Base-by-base conservation (phyloP, 2,888 invertebrate species). In the Cloeon dipterum region DNA sequence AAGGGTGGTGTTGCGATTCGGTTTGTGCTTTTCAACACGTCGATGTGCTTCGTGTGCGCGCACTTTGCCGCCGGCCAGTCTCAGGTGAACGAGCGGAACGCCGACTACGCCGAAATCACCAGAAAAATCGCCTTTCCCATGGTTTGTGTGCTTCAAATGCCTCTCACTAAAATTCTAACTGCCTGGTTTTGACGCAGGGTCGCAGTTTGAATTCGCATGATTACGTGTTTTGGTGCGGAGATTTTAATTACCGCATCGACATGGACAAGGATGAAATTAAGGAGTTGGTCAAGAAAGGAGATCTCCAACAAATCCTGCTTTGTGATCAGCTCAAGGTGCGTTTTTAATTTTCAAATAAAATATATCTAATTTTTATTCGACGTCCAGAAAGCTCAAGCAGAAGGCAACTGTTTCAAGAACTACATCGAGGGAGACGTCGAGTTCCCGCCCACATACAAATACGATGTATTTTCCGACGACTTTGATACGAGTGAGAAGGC, bases 61-160 rank as follows among this genome's bases (percentile, higher is more conserved):
- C 98, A 98, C 61, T 93, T 99, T 59, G 94, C 98, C 41, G 98
- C 98, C 35, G 98, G 98, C 0, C 98, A 98, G 53, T 85, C 86
- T 2, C 93, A 98, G 61, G 78, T 89, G 11, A 66, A 66, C 41
- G 96, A 98, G 52, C 66, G 98, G 39, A 98, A 98, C 59, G 86
- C 85, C 5, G 96, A 98, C 59, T 99, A 86, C 54, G 74, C 81
- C 18, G 94, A 96, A 62, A 94, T 98, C 40, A 82, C 83, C 1
- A 68, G 83, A 46, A 93, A 89, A 63, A 65, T 86, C 39, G 70
- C 74, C 7, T 88, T 88, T 53, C 86, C 88, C 2, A 83, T 88
- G 82, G 62, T 61, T 45, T 41, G n/a, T n/a, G n/a, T n/a, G n/a
- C n/a, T 42, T 18, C 29, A 26, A 20, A 26, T 36, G n/a, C 3